phyloP scores from a whole-genome alignment of 2,888 invertebrate species.

The Hemistola chrysoprasaria region DNA sequence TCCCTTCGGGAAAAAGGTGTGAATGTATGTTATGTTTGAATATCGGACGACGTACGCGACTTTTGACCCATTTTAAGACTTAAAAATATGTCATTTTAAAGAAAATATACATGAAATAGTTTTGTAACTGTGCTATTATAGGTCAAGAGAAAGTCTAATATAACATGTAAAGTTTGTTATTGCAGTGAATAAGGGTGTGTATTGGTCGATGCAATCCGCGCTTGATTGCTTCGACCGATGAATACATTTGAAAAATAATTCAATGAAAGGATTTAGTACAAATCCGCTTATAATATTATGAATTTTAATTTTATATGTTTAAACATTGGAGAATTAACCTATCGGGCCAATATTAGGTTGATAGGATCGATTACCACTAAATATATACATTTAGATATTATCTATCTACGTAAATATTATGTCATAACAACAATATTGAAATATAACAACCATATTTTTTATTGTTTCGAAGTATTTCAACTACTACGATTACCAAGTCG shows the following conservation, averaged over 20 bases:
- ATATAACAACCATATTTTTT: no score
- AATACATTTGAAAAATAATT: constrained; percentile 10
- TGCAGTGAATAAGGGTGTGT: constrained; percentile 26
- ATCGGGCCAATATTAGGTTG: no score
- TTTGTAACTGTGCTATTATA: constrained; percentile 62
- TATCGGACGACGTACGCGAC: constrained; percentile 40
- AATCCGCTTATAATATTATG: constrained; percentile 3
- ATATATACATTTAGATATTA: no score
- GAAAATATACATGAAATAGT: constrained; percentile 45
- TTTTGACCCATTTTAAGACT: constrained; percentile 55
- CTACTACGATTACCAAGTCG: no score
- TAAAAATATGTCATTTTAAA: constrained; percentile 41
- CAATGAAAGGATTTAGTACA: constrained; percentile 5
- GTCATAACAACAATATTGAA: no score
- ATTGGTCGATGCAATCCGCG: constrained; percentile 27
- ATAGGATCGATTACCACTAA: no score
- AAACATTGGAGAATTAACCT: no score
- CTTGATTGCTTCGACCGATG: constrained; percentile 16
- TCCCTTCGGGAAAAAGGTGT: no score
- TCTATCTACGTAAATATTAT: no score
- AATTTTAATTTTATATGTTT: no score
- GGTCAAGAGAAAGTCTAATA: constrained; percentile 73
- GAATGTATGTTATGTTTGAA: no score
- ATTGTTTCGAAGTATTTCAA: no score
- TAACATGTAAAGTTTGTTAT: constrained; percentile 18